These are phyloP conservation scores for Aproaerema taeniolella DNA, from an alignment of 2,888 invertebrate species.

Conservation along the genomic window DNA sequence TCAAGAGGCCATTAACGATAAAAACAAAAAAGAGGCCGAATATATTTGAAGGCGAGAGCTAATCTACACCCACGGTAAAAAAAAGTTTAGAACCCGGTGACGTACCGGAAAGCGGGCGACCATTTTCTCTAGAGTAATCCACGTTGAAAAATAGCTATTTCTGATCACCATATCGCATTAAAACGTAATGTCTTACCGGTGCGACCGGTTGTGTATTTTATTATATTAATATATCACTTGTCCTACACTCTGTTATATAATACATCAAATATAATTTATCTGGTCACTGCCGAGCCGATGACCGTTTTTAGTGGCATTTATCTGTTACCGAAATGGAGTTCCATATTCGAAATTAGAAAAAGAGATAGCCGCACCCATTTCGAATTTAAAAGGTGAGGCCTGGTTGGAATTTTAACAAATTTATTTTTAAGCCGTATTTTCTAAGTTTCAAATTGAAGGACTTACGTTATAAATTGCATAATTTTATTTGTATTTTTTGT, in stretches of 20 bases:
- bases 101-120: constrained; percentile 37
- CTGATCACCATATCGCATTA: constrained; percentile 60
- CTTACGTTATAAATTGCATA: no score
- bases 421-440: no score
- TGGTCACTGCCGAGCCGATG: constrained; percentile 49
- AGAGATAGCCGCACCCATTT: constrained; percentile 21
- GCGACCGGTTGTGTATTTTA: constrained; percentile 36
- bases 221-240: constrained; percentile 62
- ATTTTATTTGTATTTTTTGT: no score
- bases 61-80: constrained; percentile 53
- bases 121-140: constrained; percentile 36
- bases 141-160: constrained; percentile 54
- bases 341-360: constrained; percentile 27
- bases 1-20: constrained; percentile 41
- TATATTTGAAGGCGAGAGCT: constrained; percentile 34
- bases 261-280: constrained; percentile 64
- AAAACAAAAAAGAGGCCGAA: constrained; percentile 31
- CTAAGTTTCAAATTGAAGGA: no score
- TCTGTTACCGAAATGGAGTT: constrained; percentile 35
- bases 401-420: constrained; percentile 16
- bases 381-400: constrained; percentile 18
- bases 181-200: constrained; percentile 55
- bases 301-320: constrained; percentile 49
- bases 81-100: constrained; percentile 34
- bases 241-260: constrained; percentile 56